Conservation (phyloP, 2,113 vertebrate genomes). For the Lampris megalopsis region DNA sequence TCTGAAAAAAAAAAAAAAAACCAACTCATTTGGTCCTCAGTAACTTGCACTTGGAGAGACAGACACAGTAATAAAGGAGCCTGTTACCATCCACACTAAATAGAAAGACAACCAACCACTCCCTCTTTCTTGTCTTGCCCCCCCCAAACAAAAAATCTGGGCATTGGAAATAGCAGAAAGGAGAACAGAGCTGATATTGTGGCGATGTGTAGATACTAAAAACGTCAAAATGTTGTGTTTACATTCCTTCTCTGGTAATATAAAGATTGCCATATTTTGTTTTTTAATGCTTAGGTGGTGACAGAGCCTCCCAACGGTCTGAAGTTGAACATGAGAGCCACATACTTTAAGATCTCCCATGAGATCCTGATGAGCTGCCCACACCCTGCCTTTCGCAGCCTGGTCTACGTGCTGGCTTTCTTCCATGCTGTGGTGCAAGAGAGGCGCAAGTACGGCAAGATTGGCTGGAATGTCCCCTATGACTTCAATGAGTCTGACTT, state of each 20-base stretch:
- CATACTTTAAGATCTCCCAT: slow-evolving; percentile 89
- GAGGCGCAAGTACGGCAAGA: slow-evolving; percentile 95
- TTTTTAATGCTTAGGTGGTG: slow-evolving; percentile 85
- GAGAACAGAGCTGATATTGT: too few species aligned
- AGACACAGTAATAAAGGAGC: too few species aligned
- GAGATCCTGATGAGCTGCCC: slow-evolving; percentile 86
- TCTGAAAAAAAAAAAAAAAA: too few species aligned
- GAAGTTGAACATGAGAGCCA: slow-evolving; percentile 95
- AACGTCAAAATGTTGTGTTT: neutral
- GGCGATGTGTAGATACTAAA: too few species aligned
- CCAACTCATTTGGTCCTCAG: too few species aligned
- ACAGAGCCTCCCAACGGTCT: slow-evolving; percentile 95
- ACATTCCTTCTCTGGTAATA: neutral
- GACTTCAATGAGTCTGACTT: slow-evolving; percentile 99
- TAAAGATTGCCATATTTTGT: neutral
- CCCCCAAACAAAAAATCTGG: too few species aligned
- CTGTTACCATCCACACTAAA: too few species aligned
- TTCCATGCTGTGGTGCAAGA: slow-evolving; percentile 98
- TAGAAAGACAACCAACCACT: too few species aligned
- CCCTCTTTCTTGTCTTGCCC: too few species aligned
- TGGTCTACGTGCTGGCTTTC: slow-evolving; percentile 93
- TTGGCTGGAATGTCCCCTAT: slow-evolving; percentile 94
- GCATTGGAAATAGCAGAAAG: too few species aligned
- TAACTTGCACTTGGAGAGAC: too few species aligned
- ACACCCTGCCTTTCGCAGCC: slow-evolving; percentile 88